Conservation (phyloP, 64 coral and sea anemone species). For the Actinia tenebrosa region DNA sequence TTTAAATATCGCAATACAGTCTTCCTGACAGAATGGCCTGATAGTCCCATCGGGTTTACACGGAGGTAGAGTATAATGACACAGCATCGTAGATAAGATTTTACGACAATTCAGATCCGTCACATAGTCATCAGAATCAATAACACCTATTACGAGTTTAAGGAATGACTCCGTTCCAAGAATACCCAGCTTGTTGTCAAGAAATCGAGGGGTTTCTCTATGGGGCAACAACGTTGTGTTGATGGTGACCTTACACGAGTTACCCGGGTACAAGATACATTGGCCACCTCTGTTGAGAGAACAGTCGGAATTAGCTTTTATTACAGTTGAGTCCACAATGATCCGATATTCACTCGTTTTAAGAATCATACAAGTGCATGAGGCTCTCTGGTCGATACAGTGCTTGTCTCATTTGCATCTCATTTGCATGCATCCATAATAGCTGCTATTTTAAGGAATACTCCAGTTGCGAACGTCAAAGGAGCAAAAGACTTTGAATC, state of each 20-base stretch:
- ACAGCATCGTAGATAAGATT: conserved; percentile 60
- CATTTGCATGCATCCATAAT: no score
- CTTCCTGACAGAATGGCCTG: conserved; percentile 66
- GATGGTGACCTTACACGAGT: conserved; percentile 32
- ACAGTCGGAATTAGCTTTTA: not conserved
- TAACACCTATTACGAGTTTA: not conserved
- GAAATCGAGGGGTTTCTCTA: conserved; percentile 47
- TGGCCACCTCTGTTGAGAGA: conserved; percentile 36
- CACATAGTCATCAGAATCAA: conserved; percentile 5
- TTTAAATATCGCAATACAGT: conserved; percentile 69
- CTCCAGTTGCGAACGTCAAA: no score
- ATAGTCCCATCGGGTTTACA: conserved; percentile 46
- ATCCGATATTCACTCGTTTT: not conserved
- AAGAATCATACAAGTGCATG: no score
- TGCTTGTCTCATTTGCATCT: no score
- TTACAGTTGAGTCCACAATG: no score
- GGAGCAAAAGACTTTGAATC: no score
- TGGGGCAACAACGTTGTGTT: conserved; percentile 51
- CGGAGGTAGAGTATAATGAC: conserved; percentile 79
- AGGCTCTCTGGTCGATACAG: no score
- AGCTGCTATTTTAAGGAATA: no score
- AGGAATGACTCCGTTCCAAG: conserved; percentile 50
- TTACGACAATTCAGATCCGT: conserved; percentile 31
- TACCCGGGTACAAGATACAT: conserved; percentile 52
- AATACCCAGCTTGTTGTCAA: conserved; percentile 80